These are phyloP conservation scores for Gnatocerus cornutus DNA, from an alignment of 2,888 invertebrate species.

Conservation along the genomic window DNA sequence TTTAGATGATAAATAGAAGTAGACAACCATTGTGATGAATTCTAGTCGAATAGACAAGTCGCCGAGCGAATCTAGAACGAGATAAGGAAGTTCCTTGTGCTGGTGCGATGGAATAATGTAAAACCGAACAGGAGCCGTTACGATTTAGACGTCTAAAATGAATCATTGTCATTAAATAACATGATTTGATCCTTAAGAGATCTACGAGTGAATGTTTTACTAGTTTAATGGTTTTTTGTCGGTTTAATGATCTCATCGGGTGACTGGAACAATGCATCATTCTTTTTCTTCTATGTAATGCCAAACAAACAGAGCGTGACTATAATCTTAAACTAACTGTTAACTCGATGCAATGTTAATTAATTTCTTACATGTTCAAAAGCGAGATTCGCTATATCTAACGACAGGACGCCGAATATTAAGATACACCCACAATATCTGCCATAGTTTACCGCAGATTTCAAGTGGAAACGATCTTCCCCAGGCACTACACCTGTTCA, in stretches of 20 bases:
- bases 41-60: conserved; percentile 47
- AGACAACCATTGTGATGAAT: conserved; percentile 52
- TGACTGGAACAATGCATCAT: conserved; percentile 52
- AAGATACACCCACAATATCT: conserved; percentile 17
- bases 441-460: conserved; percentile 7
- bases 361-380: conserved; percentile 6
- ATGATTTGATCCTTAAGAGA: conserved; percentile 52
- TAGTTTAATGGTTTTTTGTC: conserved; percentile 50
- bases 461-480: conserved; percentile 10
- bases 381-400: background rate
- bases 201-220: conserved; percentile 44
- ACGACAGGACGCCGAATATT: background rate
- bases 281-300: conserved; percentile 29
- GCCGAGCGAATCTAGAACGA: conserved; percentile 32
- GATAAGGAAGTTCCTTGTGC: conserved; percentile 29
- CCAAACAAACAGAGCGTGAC: conserved; percentile 48
- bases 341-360: conserved; percentile 42
- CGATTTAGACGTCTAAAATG: conserved; percentile 54
- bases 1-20: conserved; percentile 55
- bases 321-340: conserved; percentile 43
- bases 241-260: conserved; percentile 49
- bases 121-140: conserved; percentile 46
- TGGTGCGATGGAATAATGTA: conserved; percentile 45
- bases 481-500: conserved; percentile 26
- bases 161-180: conserved; percentile 57